These are phyloP conservation scores for Edolisoma coerulescens DNA, from an alignment of 2,113 vertebrate genomes.

Conservation along the genomic window DNA sequence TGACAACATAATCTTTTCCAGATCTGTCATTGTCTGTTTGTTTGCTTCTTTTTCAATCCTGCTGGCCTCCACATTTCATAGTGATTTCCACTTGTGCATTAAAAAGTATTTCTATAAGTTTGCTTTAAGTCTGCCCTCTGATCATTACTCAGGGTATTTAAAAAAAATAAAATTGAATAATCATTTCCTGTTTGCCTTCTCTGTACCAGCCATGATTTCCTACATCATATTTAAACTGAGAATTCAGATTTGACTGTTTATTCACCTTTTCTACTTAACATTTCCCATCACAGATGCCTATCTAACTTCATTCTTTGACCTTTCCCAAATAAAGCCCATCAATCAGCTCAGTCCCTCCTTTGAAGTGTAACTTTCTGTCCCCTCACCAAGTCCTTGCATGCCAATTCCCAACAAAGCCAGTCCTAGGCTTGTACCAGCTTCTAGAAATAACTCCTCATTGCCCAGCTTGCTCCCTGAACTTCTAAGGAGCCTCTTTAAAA, in stretches of 20 bases:
- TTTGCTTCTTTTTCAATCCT: background rate
- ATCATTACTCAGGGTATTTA: background rate
- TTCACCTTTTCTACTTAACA: background rate
- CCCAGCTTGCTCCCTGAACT: background rate
- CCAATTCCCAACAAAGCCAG: background rate
- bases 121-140: background rate
- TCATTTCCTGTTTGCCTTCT: background rate
- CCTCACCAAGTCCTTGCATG: background rate
- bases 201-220: background rate
- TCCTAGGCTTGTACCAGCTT: background rate
- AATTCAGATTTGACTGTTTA: background rate
- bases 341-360: background rate
- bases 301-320: background rate
- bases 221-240: background rate
- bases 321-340: background rate
- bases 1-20: background rate
- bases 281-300: background rate
- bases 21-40: background rate
- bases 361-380: background rate
- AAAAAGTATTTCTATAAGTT: background rate
- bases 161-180: background rate
- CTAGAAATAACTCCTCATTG: background rate
- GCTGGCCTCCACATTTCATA: background rate
- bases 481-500: background rate
- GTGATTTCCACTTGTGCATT: background rate